Evolutionary conservation across 2,888 invertebrate genomes (phyloP).

Genomic region (Magallana nippona): DNA sequence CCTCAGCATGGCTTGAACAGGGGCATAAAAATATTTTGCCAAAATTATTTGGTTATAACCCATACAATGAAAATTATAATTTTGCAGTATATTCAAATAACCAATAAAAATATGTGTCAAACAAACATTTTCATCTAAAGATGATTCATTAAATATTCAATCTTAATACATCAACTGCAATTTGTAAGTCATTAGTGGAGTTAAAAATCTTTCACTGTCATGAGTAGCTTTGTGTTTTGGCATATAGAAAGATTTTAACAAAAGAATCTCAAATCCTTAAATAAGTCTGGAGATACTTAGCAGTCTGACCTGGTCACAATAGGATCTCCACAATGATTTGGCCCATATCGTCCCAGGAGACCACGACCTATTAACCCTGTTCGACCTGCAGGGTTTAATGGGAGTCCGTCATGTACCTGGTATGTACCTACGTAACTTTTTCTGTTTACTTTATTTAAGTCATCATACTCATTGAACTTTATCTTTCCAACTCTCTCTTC

Average conservation of each 20-base stretch:
- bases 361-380: constrained; percentile 75
- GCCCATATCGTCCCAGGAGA: constrained; percentile 75
- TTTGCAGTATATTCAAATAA: no score
- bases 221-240: no score
- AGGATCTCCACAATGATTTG: constrained; percentile 74
- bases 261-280: neutral
- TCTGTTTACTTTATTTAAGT: constrained; percentile 84
- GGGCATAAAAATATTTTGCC: no score
- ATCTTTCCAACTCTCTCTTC: constrained; percentile 49
- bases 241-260: neutral
- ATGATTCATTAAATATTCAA: no score
- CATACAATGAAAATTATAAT: no score
- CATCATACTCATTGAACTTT: constrained; percentile 67
- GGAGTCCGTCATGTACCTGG: constrained; percentile 73
- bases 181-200: no score
- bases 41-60: no score
- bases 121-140: no score
- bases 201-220: no score
- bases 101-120: no score
- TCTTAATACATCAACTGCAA: no score
- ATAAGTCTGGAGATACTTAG: neutral
- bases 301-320: constrained; percentile 70
- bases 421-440: constrained; percentile 87
- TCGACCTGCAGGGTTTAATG: constrained; percentile 75
- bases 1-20: no score